Evolutionary conservation across 2,797 vertebrate species (phyloP), one percentile per base, ranked within the genome.

Genomic region (Pipistrellus pygmaeus): DNA sequence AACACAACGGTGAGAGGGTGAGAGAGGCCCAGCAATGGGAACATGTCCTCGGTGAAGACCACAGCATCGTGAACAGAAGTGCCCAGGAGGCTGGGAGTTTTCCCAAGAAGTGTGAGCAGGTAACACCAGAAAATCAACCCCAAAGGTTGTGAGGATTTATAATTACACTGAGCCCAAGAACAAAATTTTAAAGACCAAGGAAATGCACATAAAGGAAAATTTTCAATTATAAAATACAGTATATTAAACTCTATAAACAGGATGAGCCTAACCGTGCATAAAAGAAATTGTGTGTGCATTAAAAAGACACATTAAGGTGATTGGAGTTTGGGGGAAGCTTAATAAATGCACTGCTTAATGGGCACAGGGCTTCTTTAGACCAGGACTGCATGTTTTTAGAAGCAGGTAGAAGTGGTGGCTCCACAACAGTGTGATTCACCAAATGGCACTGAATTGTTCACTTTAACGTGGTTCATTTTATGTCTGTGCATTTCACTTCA

Each of bases 391-490:
- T 17, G 9, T 25, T 78, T 78, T 62, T 44, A 21, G 35, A 75
- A 66, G 9, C 41, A 53, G 20, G 35, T 0, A 23, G 6, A 15
- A 62, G 73, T 8, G 11, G 23, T 17, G 6, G 7, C 7, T 69
- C 11, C 11, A 32, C n/a, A 95, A 35, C 27, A 51, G 0, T 17
- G 44, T 4, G 13, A 44, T 25, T 13, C 32, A 55, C 51, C 48
- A 75, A 51, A 80, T 2, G 57, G 55, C 20, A 20, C 15, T 30
- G 41, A 87, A 80, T 1, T 76, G 35, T n/a, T 62, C 32, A 32
- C 32, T 88, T 88, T 83, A 20, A 86, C 90, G 44, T 5, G 17
- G 35, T 76, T 86, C 23, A 76, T 66, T 84, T 92, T 66, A 69
- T 41, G 23, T 25, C 75, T 11, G 20, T 72, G 72, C 60, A 89